Evolutionary conservation across 1,140 invertebrate genomes (phyloP).

Genomic region (Drosophila quadrilineata): DNA sequence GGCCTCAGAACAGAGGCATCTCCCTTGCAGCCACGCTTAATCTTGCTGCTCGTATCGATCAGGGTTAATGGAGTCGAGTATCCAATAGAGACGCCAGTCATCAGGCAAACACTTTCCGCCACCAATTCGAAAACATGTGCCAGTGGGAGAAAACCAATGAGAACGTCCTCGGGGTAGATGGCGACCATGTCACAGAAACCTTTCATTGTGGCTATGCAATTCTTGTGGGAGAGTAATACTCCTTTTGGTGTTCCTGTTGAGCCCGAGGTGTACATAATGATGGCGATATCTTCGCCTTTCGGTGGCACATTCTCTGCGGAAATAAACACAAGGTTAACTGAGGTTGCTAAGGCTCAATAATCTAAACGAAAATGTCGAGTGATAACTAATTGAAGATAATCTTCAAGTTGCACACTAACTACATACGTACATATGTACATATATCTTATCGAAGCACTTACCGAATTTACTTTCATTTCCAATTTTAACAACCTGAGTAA

Average conservation of each 20-base stretch:
- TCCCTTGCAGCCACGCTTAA: slow-evolving; percentile 94
- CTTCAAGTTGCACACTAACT: no score
- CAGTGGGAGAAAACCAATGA: slow-evolving; percentile 97
- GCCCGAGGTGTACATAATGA: slow-evolving; percentile 98
- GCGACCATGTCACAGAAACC: slow-evolving; percentile 91
- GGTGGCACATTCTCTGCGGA: slow-evolving; percentile 84
- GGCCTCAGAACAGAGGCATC: slow-evolving; percentile 95
- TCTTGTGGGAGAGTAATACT: slow-evolving; percentile 92
- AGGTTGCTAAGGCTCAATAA: no score
- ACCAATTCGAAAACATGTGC: slow-evolving; percentile 98
- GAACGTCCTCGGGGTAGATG: slow-evolving; percentile 89
- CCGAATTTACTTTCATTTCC: slow-evolving; percentile 80
- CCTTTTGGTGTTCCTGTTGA: slow-evolving; percentile 96
- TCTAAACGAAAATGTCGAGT: no score
- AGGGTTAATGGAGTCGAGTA: slow-evolving; percentile 98
- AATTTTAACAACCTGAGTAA: slow-evolving; percentile 83
- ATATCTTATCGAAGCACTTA: slow-evolving; percentile 32
- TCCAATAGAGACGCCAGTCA: slow-evolving; percentile 95
- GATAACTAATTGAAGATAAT: no score
- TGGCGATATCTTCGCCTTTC: slow-evolving; percentile 89
- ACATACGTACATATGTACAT: no score
- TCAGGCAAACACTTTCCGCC: slow-evolving; percentile 87
- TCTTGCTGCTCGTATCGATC: slow-evolving; percentile 97
- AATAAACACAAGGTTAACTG: not conserved
- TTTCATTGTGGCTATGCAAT: slow-evolving; percentile 93